Percentiles rank a stretch among this genome's conserved stretches.
phyloP scores from a whole-genome alignment of 2,113 vertebrate species.

The Gallinago jamesoni region DNA sequence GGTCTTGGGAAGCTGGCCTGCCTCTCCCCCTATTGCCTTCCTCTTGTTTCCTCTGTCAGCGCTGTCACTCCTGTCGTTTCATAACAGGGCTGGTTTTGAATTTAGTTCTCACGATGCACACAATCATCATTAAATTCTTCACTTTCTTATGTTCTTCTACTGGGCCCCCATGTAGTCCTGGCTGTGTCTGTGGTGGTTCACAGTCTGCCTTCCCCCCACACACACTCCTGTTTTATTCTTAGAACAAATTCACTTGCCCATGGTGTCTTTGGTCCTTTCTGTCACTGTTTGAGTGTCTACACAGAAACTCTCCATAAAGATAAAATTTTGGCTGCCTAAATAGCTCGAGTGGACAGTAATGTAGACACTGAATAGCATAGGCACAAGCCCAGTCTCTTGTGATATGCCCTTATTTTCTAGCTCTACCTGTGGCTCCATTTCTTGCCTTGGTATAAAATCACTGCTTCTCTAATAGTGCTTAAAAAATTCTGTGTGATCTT shows the following conservation, averaged over 20 bases:
- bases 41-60: neutral
- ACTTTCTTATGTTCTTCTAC: neutral
- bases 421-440: neutral
- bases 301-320: neutral
- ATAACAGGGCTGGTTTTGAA: neutral
- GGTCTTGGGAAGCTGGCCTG: neutral
- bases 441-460: neutral
- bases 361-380: neutral
- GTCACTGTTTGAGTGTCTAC: neutral
- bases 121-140: neutral
- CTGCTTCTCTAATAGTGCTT: neutral
- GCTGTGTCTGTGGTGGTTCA: neutral
- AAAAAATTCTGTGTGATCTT: neutral
- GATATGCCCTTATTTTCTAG: neutral
- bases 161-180: too few relatives aligned
- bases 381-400: neutral
- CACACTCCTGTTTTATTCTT: neutral
- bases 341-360: neutral
- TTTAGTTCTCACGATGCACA: neutral
- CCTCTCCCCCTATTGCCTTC: neutral
- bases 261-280: neutral
- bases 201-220: neutral
- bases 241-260: neutral
- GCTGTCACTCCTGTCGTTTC: accelerated
- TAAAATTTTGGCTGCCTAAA: neutral